Base-by-base conservation (phyloP, 2,113 vertebrate species). In the Sinosuthora webbiana region DNA sequence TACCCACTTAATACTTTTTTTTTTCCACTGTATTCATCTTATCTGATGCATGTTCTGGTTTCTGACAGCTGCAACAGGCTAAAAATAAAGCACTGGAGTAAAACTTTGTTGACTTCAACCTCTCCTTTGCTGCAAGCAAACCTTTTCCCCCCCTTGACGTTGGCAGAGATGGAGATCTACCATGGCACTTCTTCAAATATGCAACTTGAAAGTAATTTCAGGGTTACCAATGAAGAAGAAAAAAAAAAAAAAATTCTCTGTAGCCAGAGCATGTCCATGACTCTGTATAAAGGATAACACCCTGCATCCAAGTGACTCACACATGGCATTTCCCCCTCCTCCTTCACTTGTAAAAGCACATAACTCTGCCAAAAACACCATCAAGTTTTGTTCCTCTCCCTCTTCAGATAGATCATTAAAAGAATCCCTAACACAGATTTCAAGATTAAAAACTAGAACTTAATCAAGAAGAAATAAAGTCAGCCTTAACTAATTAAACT, bases 141-240 rank as follows among this genome's bases (percentile, higher is more conserved):
- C 28, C 8, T 57, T 39, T 39, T 10, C 2, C 2, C 9, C 9
- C 11, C 3, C 1, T 4, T 3, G 3, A 73, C 76, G 41, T 0
- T 41, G 67, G 39, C 63, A 63, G 53, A 93, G 37, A 5, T 63
- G 68, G 41, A 69, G n/a, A 77, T 9, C 16, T 30, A 44, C n/a
- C 3, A 3, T 21, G 33, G 79, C 37, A 89, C 27, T 33, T 80
- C 68, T 85, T 88, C 83, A 88, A 80, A 73, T n/a, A 76, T 3
- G 13, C 31, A 93, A 44, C 23, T 10, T 53, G 50, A 56, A 90
- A 83, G 67, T 44, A 71, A 88, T 69, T 57, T 35, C 68, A 77
- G 16, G 18, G 27, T 55, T 92, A 59, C 18, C 55, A 75, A 56
- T 41, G 42, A 1, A 13, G 69, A 45, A 45, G 65, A 77, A 68